Evolutionary conservation across 2,113 vertebrate species (phyloP).

Genomic region (Ovis canadensis): DNA sequence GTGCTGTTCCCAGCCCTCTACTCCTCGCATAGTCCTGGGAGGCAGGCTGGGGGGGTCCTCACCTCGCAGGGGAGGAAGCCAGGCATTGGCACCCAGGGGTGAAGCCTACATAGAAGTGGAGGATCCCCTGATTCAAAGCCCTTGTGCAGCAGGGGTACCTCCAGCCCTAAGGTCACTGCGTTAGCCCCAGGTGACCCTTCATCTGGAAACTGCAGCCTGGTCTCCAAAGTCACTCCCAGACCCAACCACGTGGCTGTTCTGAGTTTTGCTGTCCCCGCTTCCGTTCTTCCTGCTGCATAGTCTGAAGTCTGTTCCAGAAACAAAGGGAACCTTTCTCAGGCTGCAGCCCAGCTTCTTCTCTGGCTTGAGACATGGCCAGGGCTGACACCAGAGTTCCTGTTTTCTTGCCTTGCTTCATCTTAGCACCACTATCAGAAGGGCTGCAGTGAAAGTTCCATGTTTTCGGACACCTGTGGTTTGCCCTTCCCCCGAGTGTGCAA

Average conservation of each 20-base stretch:
- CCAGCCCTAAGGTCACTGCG: too few relatives aligned
- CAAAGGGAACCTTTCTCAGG: neutral
- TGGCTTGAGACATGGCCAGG: neutral
- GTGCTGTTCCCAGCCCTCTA: too few relatives aligned
- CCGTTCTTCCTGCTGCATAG: neutral
- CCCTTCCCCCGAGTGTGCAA: neutral
- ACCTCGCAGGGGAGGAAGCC: neutral
- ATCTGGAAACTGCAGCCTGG: too few relatives aligned
- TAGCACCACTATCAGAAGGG: neutral
- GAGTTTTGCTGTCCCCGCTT: neutral
- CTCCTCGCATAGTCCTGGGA: neutral
- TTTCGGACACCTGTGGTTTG: neutral
- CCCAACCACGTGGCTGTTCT: rapidly evolving
- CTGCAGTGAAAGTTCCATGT: rapidly evolving
- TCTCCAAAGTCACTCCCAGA: rapidly evolving
- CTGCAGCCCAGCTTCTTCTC: neutral
- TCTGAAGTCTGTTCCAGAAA: neutral
- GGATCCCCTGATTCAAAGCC: neutral
- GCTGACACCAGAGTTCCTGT: rapidly evolving
- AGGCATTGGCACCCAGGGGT: rapidly evolving
- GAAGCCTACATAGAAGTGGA: rapidly evolving
- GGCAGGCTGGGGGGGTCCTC: neutral
- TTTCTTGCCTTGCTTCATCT: neutral
- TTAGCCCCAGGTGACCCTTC: rapidly evolving
- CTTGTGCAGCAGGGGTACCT: rapidly evolving